Percentiles rank a stretch among this genome's conserved stretches.
These are phyloP conservation scores for Thalassophryne amazonica DNA, from an alignment of 2,797 vertebrate species.

Conservation along the genomic window DNA sequence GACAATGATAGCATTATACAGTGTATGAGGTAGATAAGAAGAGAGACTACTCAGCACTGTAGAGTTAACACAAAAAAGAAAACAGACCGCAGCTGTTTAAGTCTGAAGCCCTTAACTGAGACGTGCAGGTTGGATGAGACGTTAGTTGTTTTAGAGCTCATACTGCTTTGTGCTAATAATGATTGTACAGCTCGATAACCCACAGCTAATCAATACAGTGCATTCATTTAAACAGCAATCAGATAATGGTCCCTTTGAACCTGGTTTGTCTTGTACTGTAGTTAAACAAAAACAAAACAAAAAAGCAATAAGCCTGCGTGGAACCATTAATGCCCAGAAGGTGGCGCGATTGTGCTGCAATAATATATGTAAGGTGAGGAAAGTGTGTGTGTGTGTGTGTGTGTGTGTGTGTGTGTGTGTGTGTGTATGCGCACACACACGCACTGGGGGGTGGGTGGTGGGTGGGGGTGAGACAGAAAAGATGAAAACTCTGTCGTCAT, in stretches of 20 bases:
- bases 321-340: constrained; percentile 32
- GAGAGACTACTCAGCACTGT: constrained; percentile 54
- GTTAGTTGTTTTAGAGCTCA: constrained; percentile 6
- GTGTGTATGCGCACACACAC: no score
- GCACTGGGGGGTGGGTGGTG: no score
- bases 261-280: constrained; percentile 30
- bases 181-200: constrained; percentile 39
- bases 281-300: no score
- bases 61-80: constrained; percentile 29
- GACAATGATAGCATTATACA: constrained; percentile 45
- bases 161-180: constrained; percentile 10
- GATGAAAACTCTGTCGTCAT: background rate
- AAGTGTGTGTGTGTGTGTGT: no score
- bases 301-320: background rate
- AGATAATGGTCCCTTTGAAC: constrained; percentile 42
- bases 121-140: constrained; percentile 17
- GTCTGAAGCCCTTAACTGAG: constrained; percentile 18
- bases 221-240: constrained; percentile 23
- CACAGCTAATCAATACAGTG: constrained; percentile 23
- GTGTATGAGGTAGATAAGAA: constrained; percentile 76
- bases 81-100: background rate
- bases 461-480: background rate
- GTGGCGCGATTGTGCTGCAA: constrained; percentile 35
- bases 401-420: no score
- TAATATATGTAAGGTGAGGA: background rate